A percentile compares a stretch with the other conserved stretches of the same genome.
phyloP scores from a whole-genome alignment of 1,140 invertebrate species.

The Drosophila watanabei region DNA sequence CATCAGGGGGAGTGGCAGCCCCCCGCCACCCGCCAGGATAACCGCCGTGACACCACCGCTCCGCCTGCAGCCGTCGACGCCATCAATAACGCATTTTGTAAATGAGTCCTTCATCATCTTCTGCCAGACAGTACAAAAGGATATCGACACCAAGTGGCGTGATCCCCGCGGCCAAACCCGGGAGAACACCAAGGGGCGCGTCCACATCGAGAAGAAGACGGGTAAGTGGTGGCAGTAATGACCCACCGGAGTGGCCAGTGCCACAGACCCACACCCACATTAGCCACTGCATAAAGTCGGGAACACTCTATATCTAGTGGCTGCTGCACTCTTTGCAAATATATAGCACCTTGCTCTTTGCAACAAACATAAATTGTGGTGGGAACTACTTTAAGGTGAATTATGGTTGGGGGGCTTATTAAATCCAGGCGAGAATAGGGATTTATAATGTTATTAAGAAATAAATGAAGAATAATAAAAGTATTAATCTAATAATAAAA shows the following conservation, averaged over 20 bases:
- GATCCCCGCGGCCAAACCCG: constrained; percentile 74
- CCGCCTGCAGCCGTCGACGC: constrained; percentile 70
- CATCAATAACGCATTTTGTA: constrained; percentile 85
- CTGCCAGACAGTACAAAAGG: constrained; percentile 83
- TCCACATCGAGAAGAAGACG: constrained; percentile 82
- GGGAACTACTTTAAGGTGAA: constrained; percentile 4
- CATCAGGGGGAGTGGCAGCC: constrained; percentile 23
- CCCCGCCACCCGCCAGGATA: constrained; percentile 10
- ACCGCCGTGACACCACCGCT: constrained; percentile 37
- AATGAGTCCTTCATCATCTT: constrained; percentile 85
- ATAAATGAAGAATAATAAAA: neutral
- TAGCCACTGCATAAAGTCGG: constrained; percentile 19
- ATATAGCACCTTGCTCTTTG: neutral
- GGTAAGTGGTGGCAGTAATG: constrained; percentile 54
- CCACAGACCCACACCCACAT: neutral
- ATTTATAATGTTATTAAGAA: neutral
- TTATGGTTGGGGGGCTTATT: neutral
- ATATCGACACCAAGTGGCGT: constrained; percentile 82
- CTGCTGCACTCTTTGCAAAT: constrained; percentile 7
- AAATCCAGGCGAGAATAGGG: neutral
- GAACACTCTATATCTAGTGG: neutral
- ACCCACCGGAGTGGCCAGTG: constrained; percentile 1
- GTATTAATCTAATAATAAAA: neutral
- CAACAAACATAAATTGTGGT: constrained; percentile 1
- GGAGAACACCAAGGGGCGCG: constrained; percentile 81